Evolutionary conservation across 2,113 vertebrate species (phyloP).

Genomic region (Morone saxatilis): DNA sequence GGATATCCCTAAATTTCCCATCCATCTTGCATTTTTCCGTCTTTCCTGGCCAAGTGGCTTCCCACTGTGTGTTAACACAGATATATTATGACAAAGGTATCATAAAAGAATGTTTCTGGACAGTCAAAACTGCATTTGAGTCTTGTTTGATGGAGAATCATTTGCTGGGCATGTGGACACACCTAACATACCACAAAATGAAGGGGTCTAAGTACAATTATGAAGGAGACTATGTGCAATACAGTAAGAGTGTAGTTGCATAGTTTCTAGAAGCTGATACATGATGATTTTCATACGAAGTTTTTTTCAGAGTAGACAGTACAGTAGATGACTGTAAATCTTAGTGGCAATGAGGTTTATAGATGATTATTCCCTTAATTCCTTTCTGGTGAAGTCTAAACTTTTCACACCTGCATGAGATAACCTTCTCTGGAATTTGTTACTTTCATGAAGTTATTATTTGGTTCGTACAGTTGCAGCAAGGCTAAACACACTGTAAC

Average conservation of each 20-base stretch:
- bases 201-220: neutral
- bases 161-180: slow-evolving; percentile 3
- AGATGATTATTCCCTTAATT: no score
- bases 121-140: neutral
- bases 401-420: no score
- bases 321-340: neutral
- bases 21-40: neutral
- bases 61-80: neutral
- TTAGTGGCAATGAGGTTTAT: no score
- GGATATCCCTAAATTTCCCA: no score
- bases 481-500: slow-evolving; percentile 15
- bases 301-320: neutral
- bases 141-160: neutral
- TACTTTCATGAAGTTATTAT: no score
- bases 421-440: no score
- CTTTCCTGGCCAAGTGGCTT: neutral
- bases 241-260: neutral
- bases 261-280: neutral
- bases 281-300: no score
- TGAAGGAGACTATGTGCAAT: neutral
- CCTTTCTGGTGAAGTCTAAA: no score
- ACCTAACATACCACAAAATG: neutral
- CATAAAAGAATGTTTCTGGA: neutral
- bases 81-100: neutral
- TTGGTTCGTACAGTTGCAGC: neutral